Percentiles rank a stretch among this genome's conserved stretches.
Conservation (phyloP, 2,888 invertebrate genomes). For the Drosophila quasianomalipes region DNA sequence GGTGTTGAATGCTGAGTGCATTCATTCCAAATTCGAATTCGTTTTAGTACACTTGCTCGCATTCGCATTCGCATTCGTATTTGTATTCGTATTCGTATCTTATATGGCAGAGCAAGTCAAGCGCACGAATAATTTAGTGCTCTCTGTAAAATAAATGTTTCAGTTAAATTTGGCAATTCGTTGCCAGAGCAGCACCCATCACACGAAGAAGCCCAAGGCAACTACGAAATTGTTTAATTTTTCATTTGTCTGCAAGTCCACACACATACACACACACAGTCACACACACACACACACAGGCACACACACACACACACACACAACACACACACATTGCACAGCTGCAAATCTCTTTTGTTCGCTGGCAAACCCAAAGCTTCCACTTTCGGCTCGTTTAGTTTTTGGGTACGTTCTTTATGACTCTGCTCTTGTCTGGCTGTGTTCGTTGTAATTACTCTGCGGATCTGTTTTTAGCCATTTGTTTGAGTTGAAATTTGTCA, state of each 20-base stretch:
- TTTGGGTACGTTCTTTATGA: conserved; percentile 43
- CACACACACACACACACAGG: conserved; percentile 7
- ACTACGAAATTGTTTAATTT: conserved; percentile 78
- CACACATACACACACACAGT: conserved; percentile 14
- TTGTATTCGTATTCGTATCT: conserved; percentile 33
- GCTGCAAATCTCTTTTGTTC: conserved; percentile 25
- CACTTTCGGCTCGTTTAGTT: conserved; percentile 26
- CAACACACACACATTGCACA: conserved; percentile 14
- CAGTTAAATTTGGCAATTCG: conserved; percentile 79
- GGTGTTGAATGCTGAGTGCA: conserved; percentile 24
- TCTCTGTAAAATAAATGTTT: conserved; percentile 75
- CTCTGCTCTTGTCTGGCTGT: conserved; percentile 41
- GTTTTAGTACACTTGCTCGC: neutral
- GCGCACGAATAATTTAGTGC: conserved; percentile 75
- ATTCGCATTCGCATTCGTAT: conserved; percentile 11
- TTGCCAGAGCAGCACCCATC: conserved; percentile 44
- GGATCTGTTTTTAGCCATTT: conserved; percentile 70
- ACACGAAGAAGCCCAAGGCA: conserved; percentile 26
- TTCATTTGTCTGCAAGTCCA: conserved; percentile 64
- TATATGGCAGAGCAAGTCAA: conserved; percentile 34
- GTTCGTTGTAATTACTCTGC: conserved; percentile 69
- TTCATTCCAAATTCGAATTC: conserved; percentile 33
- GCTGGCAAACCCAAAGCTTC: conserved; percentile 10
- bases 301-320: conserved; percentile 14
- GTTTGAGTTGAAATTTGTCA: conserved; percentile 75